phyloP scores from a whole-genome alignment of 92 coral and sea anemone genomes.

The Micromussa lordhowensis region DNA sequence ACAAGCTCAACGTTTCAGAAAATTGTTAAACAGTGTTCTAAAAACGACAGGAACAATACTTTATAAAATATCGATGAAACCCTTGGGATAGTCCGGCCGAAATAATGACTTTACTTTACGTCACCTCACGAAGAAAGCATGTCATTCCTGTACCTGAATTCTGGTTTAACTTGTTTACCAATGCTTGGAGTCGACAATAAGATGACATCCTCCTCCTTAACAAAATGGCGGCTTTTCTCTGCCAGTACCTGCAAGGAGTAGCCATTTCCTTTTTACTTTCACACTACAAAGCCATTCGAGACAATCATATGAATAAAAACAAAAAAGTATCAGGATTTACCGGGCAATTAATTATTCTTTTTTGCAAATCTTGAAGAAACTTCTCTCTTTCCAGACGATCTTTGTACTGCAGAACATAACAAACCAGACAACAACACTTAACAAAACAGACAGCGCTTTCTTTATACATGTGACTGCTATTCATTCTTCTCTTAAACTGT shows the following conservation, averaged over 20 bases:
- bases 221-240: constrained; percentile 82
- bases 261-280: not conserved
- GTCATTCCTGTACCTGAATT: constrained; percentile 71
- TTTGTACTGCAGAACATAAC: constrained; percentile 58
- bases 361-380: constrained; percentile 75
- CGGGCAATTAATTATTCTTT: constrained; percentile 86
- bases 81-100: no score
- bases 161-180: constrained; percentile 87
- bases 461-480: not conserved
- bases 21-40: no score
- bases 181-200: constrained; percentile 74
- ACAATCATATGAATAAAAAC: not conserved
- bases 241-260: constrained; percentile 69
- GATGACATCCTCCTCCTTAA: constrained; percentile 83
- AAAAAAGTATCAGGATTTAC: constrained; percentile 46
- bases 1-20: no score
- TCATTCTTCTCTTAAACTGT: not conserved
- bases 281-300: not conserved
- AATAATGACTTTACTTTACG: no score
- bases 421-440: not conserved
- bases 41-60: no score
- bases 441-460: not conserved
- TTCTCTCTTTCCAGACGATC: constrained; percentile 83
- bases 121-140: not conserved
- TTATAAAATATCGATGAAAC: no score